phyloP scores from a whole-genome alignment of 2,888 invertebrate species.

The Drosophila multiciliata region DNA sequence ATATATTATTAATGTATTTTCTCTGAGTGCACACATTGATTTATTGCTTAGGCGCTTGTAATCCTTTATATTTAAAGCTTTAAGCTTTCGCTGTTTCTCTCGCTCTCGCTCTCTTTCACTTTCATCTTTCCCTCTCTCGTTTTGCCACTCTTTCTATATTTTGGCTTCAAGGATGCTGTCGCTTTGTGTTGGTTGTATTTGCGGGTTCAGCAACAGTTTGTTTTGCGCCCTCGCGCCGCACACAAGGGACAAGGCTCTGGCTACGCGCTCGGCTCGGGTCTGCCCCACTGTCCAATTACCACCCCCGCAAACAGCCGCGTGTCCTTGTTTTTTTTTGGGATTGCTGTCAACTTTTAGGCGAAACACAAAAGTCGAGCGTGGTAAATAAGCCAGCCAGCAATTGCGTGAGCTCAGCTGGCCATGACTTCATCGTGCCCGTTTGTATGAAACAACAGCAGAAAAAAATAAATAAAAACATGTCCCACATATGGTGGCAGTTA shows the following conservation, averaged over 20 bases:
- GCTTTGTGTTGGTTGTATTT: constrained; percentile 30
- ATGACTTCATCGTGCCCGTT: constrained; percentile 64
- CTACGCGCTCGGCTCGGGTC: constrained; percentile 2
- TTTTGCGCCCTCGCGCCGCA: constrained; percentile 64
- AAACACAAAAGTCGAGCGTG: constrained; percentile 47
- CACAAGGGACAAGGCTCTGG: constrained; percentile 56
- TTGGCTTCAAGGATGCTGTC: constrained; percentile 28
- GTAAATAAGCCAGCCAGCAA: constrained; percentile 50
- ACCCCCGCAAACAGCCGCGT: background rate
- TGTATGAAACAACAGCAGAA: background rate
- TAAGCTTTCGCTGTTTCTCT: constrained; percentile 42
- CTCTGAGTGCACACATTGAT: constrained; percentile 51
- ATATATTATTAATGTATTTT: background rate
- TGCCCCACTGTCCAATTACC: constrained; percentile 6
- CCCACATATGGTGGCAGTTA: constrained; percentile 4
- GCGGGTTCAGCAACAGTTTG: constrained; percentile 78
- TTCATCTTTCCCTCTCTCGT: constrained; percentile 43
- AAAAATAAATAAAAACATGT: constrained; percentile 13
- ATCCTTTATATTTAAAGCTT: constrained; percentile 69
- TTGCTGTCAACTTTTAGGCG: constrained; percentile 24
- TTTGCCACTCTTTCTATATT: constrained; percentile 8
- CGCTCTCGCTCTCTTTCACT: constrained; percentile 34
- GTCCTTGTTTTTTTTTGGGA: background rate
- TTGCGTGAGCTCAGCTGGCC: constrained; percentile 18
- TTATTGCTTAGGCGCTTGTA: constrained; percentile 66